Evolutionary conservation across 2,113 vertebrate genomes (phyloP).

Genomic region (Zonotrichia leucophrys): DNA sequence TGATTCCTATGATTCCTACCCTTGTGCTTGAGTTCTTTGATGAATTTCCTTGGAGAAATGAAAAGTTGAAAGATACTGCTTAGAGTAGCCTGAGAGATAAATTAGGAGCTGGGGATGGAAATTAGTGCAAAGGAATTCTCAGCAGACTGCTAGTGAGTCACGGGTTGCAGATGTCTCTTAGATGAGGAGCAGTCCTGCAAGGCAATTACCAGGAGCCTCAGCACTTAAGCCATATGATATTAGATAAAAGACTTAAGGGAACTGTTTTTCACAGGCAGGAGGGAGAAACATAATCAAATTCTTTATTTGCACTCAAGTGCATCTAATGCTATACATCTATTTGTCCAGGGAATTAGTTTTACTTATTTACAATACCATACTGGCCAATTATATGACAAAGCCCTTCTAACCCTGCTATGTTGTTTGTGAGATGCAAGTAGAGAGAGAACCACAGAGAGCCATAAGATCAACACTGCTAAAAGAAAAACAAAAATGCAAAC

Average conservation of each 20-base stretch:
- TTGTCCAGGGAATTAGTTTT: background rate
- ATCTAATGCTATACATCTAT: background rate
- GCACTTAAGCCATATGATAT: background rate
- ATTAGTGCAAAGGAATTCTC: constrained; percentile 27
- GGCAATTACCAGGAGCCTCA: background rate
- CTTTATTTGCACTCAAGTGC: background rate
- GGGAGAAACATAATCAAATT: background rate
- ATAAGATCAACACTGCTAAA: background rate
- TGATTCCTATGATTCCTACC: background rate
- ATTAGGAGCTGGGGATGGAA: background rate
- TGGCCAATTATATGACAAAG: background rate
- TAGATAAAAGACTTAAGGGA: constrained; percentile 10
- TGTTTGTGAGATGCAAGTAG: background rate
- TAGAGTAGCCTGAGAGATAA: background rate
- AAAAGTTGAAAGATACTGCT: background rate
- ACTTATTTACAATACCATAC: background rate
- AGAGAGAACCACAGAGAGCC: background rate
- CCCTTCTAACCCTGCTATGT: background rate
- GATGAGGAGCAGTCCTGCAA: background rate
- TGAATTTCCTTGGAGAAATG: background rate
- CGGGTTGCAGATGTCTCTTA: background rate
- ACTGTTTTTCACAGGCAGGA: background rate
- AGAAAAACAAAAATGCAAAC: background rate
- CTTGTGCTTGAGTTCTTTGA: background rate
- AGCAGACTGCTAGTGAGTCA: background rate